Evolutionary conservation across 1,140 invertebrate genomes (phyloP).

Genomic region (Drosophila sp.): DNA sequence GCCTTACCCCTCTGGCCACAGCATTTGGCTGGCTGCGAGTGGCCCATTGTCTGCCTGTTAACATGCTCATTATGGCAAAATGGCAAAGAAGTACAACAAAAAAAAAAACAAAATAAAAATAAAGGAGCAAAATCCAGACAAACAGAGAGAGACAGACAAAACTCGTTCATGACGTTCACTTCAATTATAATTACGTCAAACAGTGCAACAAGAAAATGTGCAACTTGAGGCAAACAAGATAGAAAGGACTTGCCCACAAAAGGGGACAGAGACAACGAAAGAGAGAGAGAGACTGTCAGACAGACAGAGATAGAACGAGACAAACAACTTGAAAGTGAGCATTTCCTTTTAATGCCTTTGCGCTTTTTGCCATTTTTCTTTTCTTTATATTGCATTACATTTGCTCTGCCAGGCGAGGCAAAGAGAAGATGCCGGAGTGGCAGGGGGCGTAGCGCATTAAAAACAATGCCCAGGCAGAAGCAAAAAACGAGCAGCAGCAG

Average conservation of each 20-base stretch:
- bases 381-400: constrained; percentile 78
- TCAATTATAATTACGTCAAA: constrained; percentile 82
- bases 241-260: constrained; percentile 61
- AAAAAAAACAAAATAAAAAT: constrained; percentile 31
- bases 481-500: constrained; percentile 25
- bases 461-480: constrained; percentile 60
- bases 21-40: constrained; percentile 58
- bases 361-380: constrained; percentile 57
- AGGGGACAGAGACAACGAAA: constrained; percentile 28
- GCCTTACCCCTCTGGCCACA: constrained; percentile 22
- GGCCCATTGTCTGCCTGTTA: constrained; percentile 79
- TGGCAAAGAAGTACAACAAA: constrained; percentile 31
- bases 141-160: constrained; percentile 39
- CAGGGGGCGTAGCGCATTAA: constrained; percentile 40
- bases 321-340: constrained; percentile 71
- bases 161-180: constrained; percentile 80
- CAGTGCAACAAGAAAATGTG: constrained; percentile 80
- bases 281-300: constrained; percentile 8
- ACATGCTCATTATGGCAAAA: constrained; percentile 77
- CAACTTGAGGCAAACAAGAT: constrained; percentile 78
- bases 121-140: constrained; percentile 34
- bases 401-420: constrained; percentile 48
- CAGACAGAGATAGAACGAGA: constrained; percentile 21
- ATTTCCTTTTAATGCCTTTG: constrained; percentile 76
- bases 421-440: not conserved